These are phyloP conservation scores for Distichodus sexfasciatus DNA, from an alignment of 2,797 vertebrate genomes.

Conservation along the genomic window DNA sequence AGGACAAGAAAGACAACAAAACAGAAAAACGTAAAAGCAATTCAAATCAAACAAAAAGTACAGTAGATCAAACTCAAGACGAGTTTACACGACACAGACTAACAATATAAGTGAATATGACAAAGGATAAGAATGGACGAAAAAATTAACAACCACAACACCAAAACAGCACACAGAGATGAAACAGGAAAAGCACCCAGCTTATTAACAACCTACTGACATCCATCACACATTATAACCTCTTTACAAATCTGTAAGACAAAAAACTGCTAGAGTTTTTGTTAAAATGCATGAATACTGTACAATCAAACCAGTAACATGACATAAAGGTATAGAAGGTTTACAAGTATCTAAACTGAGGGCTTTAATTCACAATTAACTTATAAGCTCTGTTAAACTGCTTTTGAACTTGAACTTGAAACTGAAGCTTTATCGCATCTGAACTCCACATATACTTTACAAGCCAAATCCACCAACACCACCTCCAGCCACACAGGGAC, in stretches of 20 bases:
- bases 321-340: too few relatives aligned
- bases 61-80: slow-evolving; percentile 30
- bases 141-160: neutral
- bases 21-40: slow-evolving; percentile 47
- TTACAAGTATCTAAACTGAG: too few relatives aligned
- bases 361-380: too few relatives aligned
- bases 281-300: too few relatives aligned
- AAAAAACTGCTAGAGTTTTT: neutral
- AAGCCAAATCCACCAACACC: too few relatives aligned
- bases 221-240: neutral
- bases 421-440: too few relatives aligned
- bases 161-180: slow-evolving; percentile 1
- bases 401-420: too few relatives aligned
- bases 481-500: too few relatives aligned
- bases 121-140: neutral
- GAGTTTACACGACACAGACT: slow-evolving; percentile 25
- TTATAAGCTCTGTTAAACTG: too few relatives aligned
- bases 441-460: too few relatives aligned
- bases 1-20: slow-evolving; percentile 43
- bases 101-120: slow-evolving; percentile 16
- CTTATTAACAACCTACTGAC: neutral
- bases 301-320: too few relatives aligned
- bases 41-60: slow-evolving; percentile 49
- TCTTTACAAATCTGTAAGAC: neutral
- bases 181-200: slow-evolving; percentile 11